Conservation (phyloP, 2,113 vertebrate genomes). For the Nothocercus nigrocapillus region DNA sequence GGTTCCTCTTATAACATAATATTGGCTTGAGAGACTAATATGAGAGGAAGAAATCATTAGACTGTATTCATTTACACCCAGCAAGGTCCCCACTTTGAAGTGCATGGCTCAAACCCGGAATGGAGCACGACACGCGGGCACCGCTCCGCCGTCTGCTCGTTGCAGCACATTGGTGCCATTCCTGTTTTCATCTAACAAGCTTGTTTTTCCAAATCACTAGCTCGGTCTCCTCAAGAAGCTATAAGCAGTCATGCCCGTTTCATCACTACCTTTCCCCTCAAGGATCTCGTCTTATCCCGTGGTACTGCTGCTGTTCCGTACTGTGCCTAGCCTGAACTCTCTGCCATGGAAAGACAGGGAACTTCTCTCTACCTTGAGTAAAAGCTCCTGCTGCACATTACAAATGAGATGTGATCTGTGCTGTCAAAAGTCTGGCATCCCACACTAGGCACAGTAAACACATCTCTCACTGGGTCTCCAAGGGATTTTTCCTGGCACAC, state of each 20-base stretch:
- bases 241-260: constrained; percentile 18
- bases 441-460: not conserved
- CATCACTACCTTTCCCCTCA: not conserved
- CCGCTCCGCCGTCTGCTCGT: not conserved
- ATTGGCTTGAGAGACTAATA: not conserved
- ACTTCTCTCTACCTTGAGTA: not conserved
- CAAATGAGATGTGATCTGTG: constrained; percentile 38
- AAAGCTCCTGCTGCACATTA: not conserved
- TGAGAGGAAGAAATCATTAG: not conserved
- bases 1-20: not conserved
- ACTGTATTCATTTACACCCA: not conserved
- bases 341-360: not conserved
- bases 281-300: not conserved
- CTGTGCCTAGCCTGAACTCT: not conserved
- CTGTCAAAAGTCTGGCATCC: constrained; percentile 15
- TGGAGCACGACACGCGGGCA: not conserved
- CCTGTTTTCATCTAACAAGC: not conserved
- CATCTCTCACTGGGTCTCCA: not conserved
- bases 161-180: not conserved
- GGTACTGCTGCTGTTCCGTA: not conserved
- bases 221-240: not conserved
- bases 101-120: not conserved
- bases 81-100: not conserved
- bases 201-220: not conserved
- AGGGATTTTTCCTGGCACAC: not conserved